Percentiles rank a stretch among this genome's conserved stretches.
Conservation (phyloP, 1,140 invertebrate genomes). For the Apis cerana region DNA sequence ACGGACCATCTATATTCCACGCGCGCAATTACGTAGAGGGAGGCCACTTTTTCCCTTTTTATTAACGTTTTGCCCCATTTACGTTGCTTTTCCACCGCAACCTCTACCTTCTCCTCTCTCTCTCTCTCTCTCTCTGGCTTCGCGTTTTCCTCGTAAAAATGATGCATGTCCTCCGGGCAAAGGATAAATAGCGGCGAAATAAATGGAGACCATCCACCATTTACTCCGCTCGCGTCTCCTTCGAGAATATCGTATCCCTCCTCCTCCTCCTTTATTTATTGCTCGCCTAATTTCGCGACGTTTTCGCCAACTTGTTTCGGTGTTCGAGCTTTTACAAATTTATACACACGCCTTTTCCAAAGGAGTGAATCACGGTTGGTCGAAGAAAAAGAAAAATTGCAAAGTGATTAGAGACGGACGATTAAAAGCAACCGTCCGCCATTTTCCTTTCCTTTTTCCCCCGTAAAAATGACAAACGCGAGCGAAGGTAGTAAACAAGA, state of each 20-base stretch:
- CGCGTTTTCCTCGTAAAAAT: conserved; percentile 45
- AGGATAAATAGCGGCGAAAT: conserved; percentile 46
- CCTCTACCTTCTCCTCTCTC: conserved; percentile 14
- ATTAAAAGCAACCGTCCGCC: conserved; percentile 8
- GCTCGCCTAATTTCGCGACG: conserved; percentile 49
- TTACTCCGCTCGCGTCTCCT: conserved; percentile 41
- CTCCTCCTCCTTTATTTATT: conserved; percentile 46
- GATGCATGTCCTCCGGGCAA: conserved; percentile 34
- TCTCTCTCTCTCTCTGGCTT: not conserved
- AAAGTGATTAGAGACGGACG: conserved; percentile 6
- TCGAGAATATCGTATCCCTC: conserved; percentile 57
- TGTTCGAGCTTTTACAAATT: conserved; percentile 15
- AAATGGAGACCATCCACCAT: conserved; percentile 40
- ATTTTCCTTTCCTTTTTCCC: not conserved
- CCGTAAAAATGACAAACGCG: conserved; percentile 62
- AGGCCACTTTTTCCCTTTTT: not conserved
- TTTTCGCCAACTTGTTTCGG: conserved; percentile 21
- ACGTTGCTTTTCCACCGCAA: conserved; percentile 13
- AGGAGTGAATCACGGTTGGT: not conserved
- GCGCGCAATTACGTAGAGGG: too few relatives aligned
- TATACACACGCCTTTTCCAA: conserved; percentile 21
- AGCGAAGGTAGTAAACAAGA: conserved; percentile 62
- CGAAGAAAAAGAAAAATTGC: not conserved
- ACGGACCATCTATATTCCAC: too few relatives aligned
- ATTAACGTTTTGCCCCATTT: conserved; percentile 23